Conservation (phyloP, 2,113 vertebrate genomes). For the Ptilonorhynchus violaceus region DNA sequence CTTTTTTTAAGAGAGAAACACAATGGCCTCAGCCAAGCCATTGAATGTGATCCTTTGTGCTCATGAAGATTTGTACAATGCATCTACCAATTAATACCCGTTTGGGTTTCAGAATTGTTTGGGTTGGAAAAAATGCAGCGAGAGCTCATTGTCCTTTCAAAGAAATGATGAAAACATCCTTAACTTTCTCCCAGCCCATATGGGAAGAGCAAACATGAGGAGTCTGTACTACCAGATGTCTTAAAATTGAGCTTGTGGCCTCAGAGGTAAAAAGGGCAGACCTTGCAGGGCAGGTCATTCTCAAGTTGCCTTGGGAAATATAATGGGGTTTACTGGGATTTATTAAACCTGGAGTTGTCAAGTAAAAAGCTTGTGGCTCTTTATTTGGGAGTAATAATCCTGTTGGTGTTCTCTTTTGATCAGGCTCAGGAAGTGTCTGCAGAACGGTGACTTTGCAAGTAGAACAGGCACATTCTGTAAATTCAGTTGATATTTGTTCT, state of each 20-base stretch:
- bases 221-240: not conserved
- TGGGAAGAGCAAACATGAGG: not conserved
- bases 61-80: not conserved
- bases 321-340: not conserved
- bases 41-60: not conserved
- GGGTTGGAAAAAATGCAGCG: not conserved
- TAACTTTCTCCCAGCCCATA: not conserved
- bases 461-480: rapidly evolving
- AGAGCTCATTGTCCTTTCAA: not conserved
- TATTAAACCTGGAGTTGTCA: not conserved
- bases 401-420: not conserved
- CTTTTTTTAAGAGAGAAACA: not conserved
- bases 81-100: not conserved
- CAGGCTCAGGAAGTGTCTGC: not conserved
- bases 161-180: not conserved
- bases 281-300: not conserved
- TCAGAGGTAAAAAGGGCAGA: not conserved
- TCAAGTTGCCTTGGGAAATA: not conserved
- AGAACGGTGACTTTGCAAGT: rapidly evolving
- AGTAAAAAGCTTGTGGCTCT: not conserved
- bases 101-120: not conserved
- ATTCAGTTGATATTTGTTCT: not conserved
- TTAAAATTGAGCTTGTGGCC: not conserved
- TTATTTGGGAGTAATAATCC: not conserved
- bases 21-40: not conserved